phyloP scores from a whole-genome alignment of 2,888 invertebrate species.

The Andrena praecox region DNA sequence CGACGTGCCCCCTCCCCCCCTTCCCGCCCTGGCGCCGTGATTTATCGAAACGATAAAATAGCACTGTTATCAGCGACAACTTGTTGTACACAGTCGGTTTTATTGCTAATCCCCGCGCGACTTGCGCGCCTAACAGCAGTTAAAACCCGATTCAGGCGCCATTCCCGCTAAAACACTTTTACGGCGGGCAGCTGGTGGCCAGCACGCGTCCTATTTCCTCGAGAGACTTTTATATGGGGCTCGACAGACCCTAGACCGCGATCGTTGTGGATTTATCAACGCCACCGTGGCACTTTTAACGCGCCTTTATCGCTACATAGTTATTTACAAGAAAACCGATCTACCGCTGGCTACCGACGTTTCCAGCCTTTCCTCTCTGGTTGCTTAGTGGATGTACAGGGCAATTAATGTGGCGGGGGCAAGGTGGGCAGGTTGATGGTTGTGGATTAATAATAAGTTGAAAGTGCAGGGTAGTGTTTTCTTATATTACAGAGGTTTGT shows the following conservation, averaged over 20 bases:
- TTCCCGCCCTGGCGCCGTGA: not conserved
- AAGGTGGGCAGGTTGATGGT: no score
- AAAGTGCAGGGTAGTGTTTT: no score
- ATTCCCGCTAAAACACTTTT: conserved; percentile 48
- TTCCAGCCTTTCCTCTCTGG: not conserved
- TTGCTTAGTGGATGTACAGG: not conserved
- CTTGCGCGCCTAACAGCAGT: conserved; percentile 34
- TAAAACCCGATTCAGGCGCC: conserved; percentile 49
- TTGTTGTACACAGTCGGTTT: conserved; percentile 33
- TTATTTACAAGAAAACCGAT: not conserved
- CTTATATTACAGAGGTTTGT: no score
- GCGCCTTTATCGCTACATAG: conserved; percentile 16
- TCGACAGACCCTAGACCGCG: conserved; percentile 19
- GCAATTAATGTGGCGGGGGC: not conserved
- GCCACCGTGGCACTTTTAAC: conserved; percentile 25
- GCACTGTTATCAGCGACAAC: conserved; percentile 36
- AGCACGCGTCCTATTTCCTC: conserved; percentile 12
- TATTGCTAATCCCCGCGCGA: conserved; percentile 37
- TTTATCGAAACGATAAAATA: conserved; percentile 42
- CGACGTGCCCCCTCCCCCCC: not conserved
- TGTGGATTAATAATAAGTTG: no score
- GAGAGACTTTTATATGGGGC: conserved; percentile 22
- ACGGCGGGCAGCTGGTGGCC: conserved; percentile 25
- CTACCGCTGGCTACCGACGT: not conserved
- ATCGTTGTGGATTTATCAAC: conserved; percentile 37